Conservation (phyloP, 2,888 invertebrate genomes). For the Cantharis rufa region DNA sequence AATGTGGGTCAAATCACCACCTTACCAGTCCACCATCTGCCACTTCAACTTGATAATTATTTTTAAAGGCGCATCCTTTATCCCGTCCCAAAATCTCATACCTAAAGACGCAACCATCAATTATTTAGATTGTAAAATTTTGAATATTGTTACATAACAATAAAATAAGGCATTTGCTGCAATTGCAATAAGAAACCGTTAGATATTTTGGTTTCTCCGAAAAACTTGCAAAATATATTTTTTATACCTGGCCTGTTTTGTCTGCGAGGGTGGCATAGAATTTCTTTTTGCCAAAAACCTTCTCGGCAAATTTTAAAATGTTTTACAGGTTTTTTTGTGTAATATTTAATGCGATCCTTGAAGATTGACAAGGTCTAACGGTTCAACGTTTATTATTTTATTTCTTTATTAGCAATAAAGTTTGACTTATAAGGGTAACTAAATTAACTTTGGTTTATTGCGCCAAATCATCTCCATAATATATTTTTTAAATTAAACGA, state of each 20-base stretch:
- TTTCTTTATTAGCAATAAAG: neutral
- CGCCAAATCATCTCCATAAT: neutral
- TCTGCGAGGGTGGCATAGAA: neutral
- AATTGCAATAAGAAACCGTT: neutral
- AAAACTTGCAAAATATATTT: neutral
- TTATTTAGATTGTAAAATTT: neutral
- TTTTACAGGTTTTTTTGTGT: conserved; percentile 3
- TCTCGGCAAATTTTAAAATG: neutral
- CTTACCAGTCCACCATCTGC: conserved; percentile 15
- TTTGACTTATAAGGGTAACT: neutral
- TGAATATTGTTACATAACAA: neutral
- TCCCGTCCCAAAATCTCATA: neutral
- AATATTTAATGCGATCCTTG: neutral
- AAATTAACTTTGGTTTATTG: neutral
- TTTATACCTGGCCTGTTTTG: neutral
- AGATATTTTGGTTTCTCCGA: neutral
- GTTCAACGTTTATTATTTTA: neutral
- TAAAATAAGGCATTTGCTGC: neutral
- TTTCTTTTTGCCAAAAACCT: conserved; percentile 10
- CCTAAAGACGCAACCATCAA: neutral
- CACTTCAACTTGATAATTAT: conserved; percentile 17
- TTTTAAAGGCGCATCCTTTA: neutral
- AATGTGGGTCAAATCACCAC: conserved; percentile 23
- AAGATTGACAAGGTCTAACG: neutral
- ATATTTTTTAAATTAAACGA: neutral